Evolutionary conservation across 2,797 vertebrate genomes (phyloP).

Genomic region (Acropternis orthonyx): DNA sequence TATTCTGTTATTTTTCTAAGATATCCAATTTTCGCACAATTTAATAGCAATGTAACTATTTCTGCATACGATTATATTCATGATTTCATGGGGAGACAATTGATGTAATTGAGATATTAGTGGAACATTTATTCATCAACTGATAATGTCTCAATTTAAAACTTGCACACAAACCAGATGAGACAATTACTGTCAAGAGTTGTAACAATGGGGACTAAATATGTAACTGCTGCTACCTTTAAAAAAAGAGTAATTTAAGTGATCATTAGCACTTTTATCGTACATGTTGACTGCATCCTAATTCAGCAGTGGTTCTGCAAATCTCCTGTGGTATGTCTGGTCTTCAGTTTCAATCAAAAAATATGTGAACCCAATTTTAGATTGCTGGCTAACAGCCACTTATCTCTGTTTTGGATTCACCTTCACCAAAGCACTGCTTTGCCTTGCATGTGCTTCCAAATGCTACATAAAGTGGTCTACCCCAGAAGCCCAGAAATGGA

Average conservation of each 20-base stretch:
- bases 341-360: neutral
- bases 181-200: neutral
- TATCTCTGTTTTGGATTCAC: neutral
- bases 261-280: rapidly evolving
- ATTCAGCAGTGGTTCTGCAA: neutral
- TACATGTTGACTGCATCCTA: neutral
- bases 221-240: neutral
- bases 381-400: neutral
- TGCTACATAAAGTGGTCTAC: neutral
- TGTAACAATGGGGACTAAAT: neutral
- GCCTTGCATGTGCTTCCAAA: neutral
- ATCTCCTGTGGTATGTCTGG: neutral
- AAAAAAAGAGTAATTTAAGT: neutral
- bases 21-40: neutral
- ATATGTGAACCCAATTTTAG: neutral
- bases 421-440: neutral
- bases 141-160: neutral
- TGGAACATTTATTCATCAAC: neutral
- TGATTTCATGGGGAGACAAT: neutral
- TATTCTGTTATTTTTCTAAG: neutral
- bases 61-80: neutral
- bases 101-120: neutral
- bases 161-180: neutral
- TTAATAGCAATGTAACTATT: neutral
- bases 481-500: neutral